phyloP scores from a whole-genome alignment of 2,888 invertebrate genomes.

The Hydrotaea diabolus region DNA sequence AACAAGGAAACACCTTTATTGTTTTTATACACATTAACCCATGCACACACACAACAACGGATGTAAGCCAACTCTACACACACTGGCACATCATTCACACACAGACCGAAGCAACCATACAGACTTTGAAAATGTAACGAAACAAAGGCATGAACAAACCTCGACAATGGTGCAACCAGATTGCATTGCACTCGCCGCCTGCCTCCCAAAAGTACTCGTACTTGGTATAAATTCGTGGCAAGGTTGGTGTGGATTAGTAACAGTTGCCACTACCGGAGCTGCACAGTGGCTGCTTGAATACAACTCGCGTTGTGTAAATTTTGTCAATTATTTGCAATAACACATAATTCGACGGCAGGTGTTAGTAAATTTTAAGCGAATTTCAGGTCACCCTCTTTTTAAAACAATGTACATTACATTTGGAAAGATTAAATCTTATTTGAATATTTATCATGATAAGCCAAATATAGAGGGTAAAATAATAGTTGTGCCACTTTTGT shows the following conservation, averaged over 20 bases:
- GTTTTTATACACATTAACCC: slow-evolving; percentile 60
- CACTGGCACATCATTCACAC: slow-evolving; percentile 12
- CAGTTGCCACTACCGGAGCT: neutral
- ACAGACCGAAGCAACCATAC: neutral
- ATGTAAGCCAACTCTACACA: neutral
- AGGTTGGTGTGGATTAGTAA: slow-evolving; percentile 22
- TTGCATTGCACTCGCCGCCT: slow-evolving; percentile 59
- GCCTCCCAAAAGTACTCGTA: slow-evolving; percentile 59
- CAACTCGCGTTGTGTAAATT: no score
- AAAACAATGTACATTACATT: no score
- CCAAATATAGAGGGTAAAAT: no score
- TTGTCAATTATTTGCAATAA: no score
- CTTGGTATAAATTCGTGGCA: slow-evolving; percentile 35
- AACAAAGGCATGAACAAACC: slow-evolving; percentile 40
- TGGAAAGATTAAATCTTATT: no score
- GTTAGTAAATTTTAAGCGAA: no score
- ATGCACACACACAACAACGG: slow-evolving; percentile 10
- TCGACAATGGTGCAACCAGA: slow-evolving; percentile 48
- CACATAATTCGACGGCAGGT: no score
- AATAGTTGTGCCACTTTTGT: no score
- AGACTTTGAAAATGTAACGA: slow-evolving; percentile 43
- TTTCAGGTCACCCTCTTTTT: no score
- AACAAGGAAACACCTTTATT: slow-evolving; percentile 64
- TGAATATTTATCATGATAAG: no score
- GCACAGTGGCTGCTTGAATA: no score